Evolutionary conservation across 2,113 vertebrate species (phyloP).

Genomic region (Pangasianodon hypophthalmus): DNA sequence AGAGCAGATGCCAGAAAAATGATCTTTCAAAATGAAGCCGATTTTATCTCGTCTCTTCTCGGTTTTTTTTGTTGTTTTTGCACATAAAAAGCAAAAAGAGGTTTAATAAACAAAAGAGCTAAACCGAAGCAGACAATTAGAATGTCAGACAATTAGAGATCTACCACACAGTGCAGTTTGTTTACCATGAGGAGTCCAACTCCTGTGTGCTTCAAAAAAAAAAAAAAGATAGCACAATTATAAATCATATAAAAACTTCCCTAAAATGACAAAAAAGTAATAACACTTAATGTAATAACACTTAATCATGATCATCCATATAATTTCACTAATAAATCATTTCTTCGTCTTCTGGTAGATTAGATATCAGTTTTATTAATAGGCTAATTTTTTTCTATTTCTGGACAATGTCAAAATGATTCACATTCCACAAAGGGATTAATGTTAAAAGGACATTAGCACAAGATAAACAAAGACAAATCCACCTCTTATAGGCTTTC

Average conservation of each 20-base stretch:
- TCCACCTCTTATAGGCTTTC: slow-evolving; percentile 51
- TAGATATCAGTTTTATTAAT: slow-evolving; percentile 42
- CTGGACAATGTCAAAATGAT: slow-evolving; percentile 53
- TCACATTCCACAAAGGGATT: slow-evolving; percentile 74
- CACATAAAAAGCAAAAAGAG: slow-evolving; percentile 55
- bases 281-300: slow-evolving; percentile 8
- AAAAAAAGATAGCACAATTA: slow-evolving; percentile 65
- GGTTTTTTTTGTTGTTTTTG: slow-evolving; percentile 32
- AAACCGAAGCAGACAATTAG: slow-evolving; percentile 76
- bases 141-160: slow-evolving; percentile 63
- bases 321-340: slow-evolving; percentile 11
- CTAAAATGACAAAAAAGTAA: slow-evolving; percentile 41
- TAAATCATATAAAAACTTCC: slow-evolving; percentile 66
- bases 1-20: background rate
- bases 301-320: background rate
- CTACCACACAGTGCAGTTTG: slow-evolving; percentile 85
- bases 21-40: slow-evolving; percentile 29
- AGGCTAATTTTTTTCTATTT: slow-evolving; percentile 34
- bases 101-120: slow-evolving; percentile 50
- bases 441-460: slow-evolving; percentile 68
- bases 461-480: slow-evolving; percentile 55
- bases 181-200: slow-evolving; percentile 79
- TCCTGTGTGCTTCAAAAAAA: slow-evolving; percentile 76
- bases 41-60: slow-evolving; percentile 11
- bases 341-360: slow-evolving; percentile 33